phyloP scores from a whole-genome alignment of 2,113 vertebrate genomes.

The Camelus bactrianus region DNA sequence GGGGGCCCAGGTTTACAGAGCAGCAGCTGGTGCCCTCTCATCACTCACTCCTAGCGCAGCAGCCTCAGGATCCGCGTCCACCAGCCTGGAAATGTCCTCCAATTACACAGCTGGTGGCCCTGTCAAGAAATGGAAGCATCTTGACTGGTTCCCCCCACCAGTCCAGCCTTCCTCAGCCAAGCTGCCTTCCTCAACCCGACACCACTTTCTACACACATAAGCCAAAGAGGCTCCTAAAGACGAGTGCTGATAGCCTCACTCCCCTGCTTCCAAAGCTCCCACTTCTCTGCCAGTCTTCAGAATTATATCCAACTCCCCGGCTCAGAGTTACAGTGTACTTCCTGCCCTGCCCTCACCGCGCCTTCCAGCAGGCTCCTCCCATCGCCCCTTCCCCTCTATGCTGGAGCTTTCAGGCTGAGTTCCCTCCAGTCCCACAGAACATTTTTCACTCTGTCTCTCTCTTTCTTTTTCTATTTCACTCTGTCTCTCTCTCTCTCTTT shows the following conservation, averaged over 20 bases:
- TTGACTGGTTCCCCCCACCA: neutral
- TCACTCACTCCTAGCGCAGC: conserved; percentile 12
- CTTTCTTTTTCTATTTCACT: too few species aligned
- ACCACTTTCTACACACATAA: neutral
- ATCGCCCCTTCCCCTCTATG: neutral
- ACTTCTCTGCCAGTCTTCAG: neutral
- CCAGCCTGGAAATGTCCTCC: conserved; percentile 47
- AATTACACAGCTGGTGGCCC: conserved; percentile 30
- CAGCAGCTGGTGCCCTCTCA: conserved; percentile 58
- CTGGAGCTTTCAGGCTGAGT: neutral
- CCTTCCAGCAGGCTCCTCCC: neutral
- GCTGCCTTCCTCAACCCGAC: rapidly evolving
- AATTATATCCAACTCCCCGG: neutral
- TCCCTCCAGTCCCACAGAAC: neutral
- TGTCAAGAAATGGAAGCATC: conserved; percentile 58
- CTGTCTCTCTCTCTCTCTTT: neutral
- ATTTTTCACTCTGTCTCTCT: neutral
- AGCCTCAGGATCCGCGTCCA: neutral
- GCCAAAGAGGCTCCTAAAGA: neutral
- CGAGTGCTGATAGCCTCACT: neutral
- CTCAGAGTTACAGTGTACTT: neutral
- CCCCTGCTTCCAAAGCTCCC: neutral
- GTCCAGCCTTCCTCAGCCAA: neutral
- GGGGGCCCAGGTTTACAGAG: neutral
- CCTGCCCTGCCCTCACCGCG: neutral